Conservation (phyloP, 2,888 invertebrate species). For the Helleia helle region DNA sequence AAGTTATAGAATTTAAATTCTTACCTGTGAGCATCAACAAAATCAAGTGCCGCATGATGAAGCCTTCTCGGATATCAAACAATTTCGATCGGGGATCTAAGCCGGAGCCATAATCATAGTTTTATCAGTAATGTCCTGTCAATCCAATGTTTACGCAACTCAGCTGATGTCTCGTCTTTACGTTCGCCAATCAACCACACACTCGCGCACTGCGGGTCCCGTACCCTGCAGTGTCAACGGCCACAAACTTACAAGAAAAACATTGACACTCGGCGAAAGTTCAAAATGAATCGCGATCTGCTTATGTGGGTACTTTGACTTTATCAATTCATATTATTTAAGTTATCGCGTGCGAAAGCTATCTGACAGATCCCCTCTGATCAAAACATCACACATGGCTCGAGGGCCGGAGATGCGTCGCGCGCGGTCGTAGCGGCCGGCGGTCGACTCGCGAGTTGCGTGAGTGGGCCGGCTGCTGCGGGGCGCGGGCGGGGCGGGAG, state of each 20-base stretch:
- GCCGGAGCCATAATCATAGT: conserved; percentile 47
- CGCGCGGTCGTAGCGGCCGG: conserved; percentile 66
- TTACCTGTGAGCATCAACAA: conserved; percentile 63
- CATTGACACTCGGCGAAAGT: conserved; percentile 59
- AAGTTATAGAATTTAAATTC: conserved; percentile 14
- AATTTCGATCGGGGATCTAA: conserved; percentile 36
- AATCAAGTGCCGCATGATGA: conserved; percentile 55
- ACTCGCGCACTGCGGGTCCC: conserved; percentile 71
- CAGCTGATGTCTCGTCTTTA: conserved; percentile 60
- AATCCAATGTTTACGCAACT: conserved; percentile 62
- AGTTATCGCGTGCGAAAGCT: conserved; percentile 31
- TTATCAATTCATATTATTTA: conserved; percentile 47
- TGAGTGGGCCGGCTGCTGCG: conserved; percentile 48
- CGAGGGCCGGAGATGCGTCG: conserved; percentile 42
- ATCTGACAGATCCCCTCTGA: conserved; percentile 49
- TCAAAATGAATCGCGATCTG: conserved; percentile 24
- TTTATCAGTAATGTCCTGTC: conserved; percentile 36
- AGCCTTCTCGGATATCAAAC: conserved; percentile 27
- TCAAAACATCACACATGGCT: conserved; percentile 70
- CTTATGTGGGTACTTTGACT: too few relatives aligned
- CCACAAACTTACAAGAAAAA: conserved; percentile 63
- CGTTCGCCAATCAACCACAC: conserved; percentile 67
- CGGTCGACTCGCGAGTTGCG: conserved; percentile 69
- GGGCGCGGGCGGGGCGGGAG: conserved; percentile 26
- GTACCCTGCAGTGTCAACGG: conserved; percentile 71